These are phyloP conservation scores for Cheilosia vulpina DNA, from an alignment of 2,888 invertebrate genomes.

Conservation along the genomic window DNA sequence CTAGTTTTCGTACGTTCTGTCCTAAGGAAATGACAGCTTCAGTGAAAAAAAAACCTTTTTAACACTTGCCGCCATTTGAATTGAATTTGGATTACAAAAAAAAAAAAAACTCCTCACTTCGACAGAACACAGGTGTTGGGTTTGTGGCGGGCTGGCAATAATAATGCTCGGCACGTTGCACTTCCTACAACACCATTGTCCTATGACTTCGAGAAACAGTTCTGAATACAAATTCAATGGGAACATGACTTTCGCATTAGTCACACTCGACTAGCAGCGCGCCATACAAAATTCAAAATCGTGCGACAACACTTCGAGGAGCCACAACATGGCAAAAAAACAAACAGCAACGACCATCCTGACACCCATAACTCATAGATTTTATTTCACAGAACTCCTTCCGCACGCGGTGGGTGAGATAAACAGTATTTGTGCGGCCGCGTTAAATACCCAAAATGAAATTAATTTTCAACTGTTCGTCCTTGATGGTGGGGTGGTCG, in stretches of 20 bases:
- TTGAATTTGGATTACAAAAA: conserved; percentile 8
- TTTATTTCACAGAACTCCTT: background rate
- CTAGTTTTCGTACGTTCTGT: conserved; percentile 2
- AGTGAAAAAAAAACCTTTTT: background rate
- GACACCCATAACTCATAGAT: conserved; percentile 52
- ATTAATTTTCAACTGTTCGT: conserved; percentile 30
- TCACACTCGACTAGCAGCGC: conserved; percentile 61
- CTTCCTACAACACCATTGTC: conserved; percentile 64
- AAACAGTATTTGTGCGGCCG: background rate
- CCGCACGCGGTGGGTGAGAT: background rate
- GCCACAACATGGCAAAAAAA: background rate
- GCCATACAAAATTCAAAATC: conserved; percentile 44
- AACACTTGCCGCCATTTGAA: conserved; percentile 29
- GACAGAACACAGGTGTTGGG: conserved; percentile 60
- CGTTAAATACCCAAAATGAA: conserved; percentile 35
- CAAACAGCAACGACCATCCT: conserved; percentile 2
- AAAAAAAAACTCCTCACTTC: background rate
- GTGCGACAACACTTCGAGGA: conserved; percentile 58
- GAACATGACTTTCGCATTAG: conserved; percentile 73
- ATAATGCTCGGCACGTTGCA: conserved; percentile 48
- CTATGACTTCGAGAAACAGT: conserved; percentile 27
- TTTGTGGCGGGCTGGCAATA: conserved; percentile 11
- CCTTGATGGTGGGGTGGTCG: conserved; percentile 34
- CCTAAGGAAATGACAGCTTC: conserved; percentile 9
- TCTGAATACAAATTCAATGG: conserved; percentile 66